These are phyloP conservation scores for Nasonia longicornis DNA, from an alignment of 1,140 invertebrate species.

Conservation along the genomic window DNA sequence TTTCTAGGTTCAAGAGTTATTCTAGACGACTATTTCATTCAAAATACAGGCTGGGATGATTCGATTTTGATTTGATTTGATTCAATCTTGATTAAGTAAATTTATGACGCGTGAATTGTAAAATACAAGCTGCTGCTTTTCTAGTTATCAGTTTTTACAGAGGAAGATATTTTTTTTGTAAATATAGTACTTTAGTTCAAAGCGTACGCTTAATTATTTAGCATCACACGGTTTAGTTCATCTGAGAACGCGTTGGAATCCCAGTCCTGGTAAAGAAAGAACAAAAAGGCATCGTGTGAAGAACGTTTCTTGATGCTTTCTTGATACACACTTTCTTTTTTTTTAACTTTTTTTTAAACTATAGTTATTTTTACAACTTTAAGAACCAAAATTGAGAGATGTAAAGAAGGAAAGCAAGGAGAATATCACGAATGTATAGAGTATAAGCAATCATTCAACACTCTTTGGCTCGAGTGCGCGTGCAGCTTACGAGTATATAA, in stretches of 20 bases:
- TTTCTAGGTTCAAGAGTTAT: conserved; percentile 1
- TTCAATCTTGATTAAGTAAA: background rate
- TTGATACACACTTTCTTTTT: background rate
- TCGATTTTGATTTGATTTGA: background rate
- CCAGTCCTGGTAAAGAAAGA: conserved; percentile 14
- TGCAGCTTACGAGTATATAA: conserved; percentile 9
- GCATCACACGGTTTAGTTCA: background rate
- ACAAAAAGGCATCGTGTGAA: background rate
- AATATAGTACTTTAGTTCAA: background rate
- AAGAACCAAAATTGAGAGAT: conserved; percentile 43
- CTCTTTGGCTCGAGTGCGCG: background rate
- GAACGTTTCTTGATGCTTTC: background rate
- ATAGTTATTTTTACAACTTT: conserved; percentile 35
- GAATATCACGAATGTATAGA: conserved; percentile 19
- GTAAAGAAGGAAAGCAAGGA: conserved; percentile 25
- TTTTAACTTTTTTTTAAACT: background rate
- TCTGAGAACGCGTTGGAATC: background rate
- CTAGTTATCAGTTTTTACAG: background rate
- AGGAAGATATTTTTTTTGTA: background rate
- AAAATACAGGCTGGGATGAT: conserved; percentile 36
- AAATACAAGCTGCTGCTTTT: background rate
- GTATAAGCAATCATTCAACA: conserved; percentile 5
- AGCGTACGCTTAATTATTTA: background rate
- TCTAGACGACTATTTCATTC: background rate
- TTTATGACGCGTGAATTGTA: background rate